Conservation (phyloP, 2,888 invertebrate genomes). For the Orchestes rusci region DNA sequence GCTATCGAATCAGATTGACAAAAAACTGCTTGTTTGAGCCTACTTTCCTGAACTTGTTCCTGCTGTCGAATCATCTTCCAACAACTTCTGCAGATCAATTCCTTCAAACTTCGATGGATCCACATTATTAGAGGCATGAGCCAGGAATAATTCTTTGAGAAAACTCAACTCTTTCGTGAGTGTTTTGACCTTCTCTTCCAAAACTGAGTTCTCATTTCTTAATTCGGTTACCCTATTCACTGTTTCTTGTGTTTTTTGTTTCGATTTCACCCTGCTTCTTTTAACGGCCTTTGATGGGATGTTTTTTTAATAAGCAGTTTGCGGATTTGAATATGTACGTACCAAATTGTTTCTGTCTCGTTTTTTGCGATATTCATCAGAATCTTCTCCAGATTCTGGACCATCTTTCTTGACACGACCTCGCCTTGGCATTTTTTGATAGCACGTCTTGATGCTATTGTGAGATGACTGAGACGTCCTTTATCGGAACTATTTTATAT, state of each 20-base stretch:
- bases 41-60: no score
- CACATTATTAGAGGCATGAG: conserved; percentile 62
- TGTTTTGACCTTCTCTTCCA: conserved; percentile 74
- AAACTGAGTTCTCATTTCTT: conserved; percentile 69
- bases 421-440: conserved; percentile 38
- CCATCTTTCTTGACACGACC: conserved; percentile 40
- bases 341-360: conserved; percentile 76
- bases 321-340: conserved; percentile 18
- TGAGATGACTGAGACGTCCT: no score
- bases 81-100: conserved; percentile 51
- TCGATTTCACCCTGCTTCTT: conserved; percentile 71
- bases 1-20: no score
- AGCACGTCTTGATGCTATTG: no score
- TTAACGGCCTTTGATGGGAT: conserved; percentile 63
- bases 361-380: conserved; percentile 62
- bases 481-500: no score
- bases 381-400: conserved; percentile 58
- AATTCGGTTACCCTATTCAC: conserved; percentile 65
- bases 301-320: not conserved
- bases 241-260: conserved; percentile 70
- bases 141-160: conserved; percentile 72
- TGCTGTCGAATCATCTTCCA: conserved; percentile 45
- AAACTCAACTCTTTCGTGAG: conserved; percentile 74
- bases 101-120: conserved; percentile 50
- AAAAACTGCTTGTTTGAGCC: no score